Base-by-base conservation (phyloP, 1,140 invertebrate species). In the Bombyx mandarina region DNA sequence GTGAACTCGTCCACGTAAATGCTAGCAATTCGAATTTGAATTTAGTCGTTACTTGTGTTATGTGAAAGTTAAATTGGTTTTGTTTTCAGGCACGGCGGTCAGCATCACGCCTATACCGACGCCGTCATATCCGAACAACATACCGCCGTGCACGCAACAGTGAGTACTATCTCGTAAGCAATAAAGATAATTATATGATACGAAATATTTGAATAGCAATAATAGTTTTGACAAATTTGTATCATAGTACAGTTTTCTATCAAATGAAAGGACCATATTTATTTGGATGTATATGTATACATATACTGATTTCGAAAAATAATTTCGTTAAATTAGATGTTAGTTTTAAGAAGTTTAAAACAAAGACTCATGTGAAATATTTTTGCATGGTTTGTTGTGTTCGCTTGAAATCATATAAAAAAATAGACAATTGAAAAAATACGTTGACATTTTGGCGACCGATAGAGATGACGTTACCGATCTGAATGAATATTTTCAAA, bases 401-500 rank as follows among this genome's bases (percentile, higher is more conserved):
- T 67, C 64, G 57, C 66, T 71, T 71, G 61, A 66, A 57, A 58
- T 57, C 44, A 66, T 35, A 22, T 26, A 3, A 26, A 35, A 68
- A 66, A 71, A 69, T 73, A 89, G 88, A 73, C 85, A 89, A 73
- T 75, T 88, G 70, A 88, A 82, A 78, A 86, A 88, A 57, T 88
- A 84, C 65, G 82, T 89, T 71, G 86, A 88, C 77, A 88, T 89
- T 83, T 82, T 89, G 69, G 82, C 84, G 63, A 82, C 79, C 6
- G 84, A 86, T 43, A 78, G 83, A 51, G 82, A 86, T 26, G 84
- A 62, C 48, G 69, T 77, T 0, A 72, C 73, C 6, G 84, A 86
- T 64, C 59, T 87, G 47, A 78, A 75, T 60, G 61, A 77, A 48
- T 87, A 87, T 56, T 86, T 82, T 58, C 76, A 80, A 61, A 72